Evolutionary conservation across 2,888 invertebrate genomes (phyloP), one percentile per base, ranked within the genome.

Genomic region (Empis livida): DNA sequence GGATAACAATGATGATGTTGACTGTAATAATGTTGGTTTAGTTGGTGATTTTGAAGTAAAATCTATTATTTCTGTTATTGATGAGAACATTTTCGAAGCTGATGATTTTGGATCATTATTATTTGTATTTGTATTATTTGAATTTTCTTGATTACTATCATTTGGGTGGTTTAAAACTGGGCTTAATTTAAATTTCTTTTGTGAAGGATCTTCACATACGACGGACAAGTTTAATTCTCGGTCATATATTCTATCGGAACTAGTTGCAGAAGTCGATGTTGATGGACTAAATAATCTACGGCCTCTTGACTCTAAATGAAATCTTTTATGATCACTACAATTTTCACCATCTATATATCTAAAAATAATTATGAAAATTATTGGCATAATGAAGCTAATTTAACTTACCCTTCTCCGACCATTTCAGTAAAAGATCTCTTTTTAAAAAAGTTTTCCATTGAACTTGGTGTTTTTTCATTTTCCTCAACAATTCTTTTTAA

Each of bases 231-330:
- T 54, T 32, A 11, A 1, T 10, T 49, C 47, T 13, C n/a, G 9
- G 10, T 23, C 42, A 15, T 30, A 38, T 1, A 15, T 31, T 30
- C 32, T 45, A 13, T 50, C 51, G 13, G 40, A 23, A 44, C 44
- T n/a, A 53, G 27, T 10, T 35, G 15, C 13, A n/a, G 5, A 5
- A 3, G 46, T 53, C 2, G 44, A 31, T 20, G 55, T 54, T 2
- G 57, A 56, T 3, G 72, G 68, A 51, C 73, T 71, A 52, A 77
- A 77, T 3, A 77, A 58, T 35, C 76, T 67, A 13, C 74, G 61
- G 6, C 70, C 70, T 32, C 64, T 59, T 45, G 56, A 59, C 45
- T 72, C 70, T n/a, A 61, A 57, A 53, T 71, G 68, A 1, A 59
- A 54, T 3, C 75, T 65, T 55, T 75, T 76, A 9, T 56, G 62